A percentile compares a stretch with the other conserved stretches of the same genome.
Evolutionary conservation across 2,797 vertebrate genomes (phyloP).

Genomic region (Distichodus sexfasciatus): DNA sequence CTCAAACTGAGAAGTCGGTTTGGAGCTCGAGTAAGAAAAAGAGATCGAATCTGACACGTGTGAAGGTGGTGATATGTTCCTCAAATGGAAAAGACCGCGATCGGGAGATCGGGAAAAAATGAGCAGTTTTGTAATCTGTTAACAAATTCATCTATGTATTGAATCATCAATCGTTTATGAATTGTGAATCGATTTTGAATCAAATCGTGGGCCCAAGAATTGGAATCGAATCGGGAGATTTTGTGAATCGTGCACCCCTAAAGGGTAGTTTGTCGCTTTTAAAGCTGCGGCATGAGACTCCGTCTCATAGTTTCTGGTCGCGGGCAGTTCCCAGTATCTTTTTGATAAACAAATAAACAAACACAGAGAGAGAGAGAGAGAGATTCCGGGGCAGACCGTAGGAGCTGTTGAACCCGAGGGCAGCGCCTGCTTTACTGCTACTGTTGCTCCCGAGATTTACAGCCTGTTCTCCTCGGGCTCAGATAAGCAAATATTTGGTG

Average conservation of each 20-base stretch:
- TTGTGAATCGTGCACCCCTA: too few species aligned
- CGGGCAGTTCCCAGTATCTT: constrained; percentile 46
- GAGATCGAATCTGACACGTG: neutral
- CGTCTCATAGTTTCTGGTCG: constrained; percentile 19
- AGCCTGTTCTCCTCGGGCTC: constrained; percentile 44
- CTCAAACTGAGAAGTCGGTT: neutral
- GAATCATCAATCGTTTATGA: too few species aligned
- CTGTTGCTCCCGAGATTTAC: constrained; percentile 50
- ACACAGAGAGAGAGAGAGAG: constrained; percentile 42
- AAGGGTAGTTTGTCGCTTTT: too few species aligned
- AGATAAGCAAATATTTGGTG: constrained; percentile 66
- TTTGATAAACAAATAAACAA: constrained; percentile 58
- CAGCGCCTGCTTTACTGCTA: constrained; percentile 46
- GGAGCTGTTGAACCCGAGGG: constrained; percentile 29
- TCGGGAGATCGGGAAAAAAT: too few species aligned
- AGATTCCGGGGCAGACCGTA: constrained; percentile 35
- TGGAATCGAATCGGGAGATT: too few species aligned
- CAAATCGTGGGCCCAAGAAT: too few species aligned
- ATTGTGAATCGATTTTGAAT: too few species aligned
- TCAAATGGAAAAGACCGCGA: neutral
- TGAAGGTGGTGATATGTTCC: too few species aligned
- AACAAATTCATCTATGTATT: too few species aligned
- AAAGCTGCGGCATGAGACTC: constrained; percentile 16
- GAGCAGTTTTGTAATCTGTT: too few species aligned
- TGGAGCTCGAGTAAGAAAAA: neutral